Percentiles rank a stretch among this genome's conserved stretches.
These are phyloP conservation scores for Palythoa heliodiscus DNA, from an alignment of 92 coral and sea anemone genomes.

Conservation along the genomic window DNA sequence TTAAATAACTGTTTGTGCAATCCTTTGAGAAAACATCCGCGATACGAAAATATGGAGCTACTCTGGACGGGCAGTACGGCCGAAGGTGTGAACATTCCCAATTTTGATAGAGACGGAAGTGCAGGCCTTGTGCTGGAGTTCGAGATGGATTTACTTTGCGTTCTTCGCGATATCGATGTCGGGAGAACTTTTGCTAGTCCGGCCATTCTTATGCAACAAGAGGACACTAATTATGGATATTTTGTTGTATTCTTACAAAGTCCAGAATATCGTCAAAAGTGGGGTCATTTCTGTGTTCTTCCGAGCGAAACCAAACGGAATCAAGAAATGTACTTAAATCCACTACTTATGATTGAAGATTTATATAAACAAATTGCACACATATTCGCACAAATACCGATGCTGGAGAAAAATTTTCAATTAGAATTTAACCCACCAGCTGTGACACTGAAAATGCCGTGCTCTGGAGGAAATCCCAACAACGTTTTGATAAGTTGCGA, in stretches of 20 bases:
- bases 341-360: slow-evolving; percentile 50
- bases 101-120: slow-evolving; percentile 47
- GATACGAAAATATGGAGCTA: slow-evolving; percentile 42
- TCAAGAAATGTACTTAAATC: slow-evolving; percentile 51
- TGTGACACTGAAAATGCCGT: slow-evolving; percentile 32
- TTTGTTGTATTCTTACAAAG: slow-evolving; percentile 47
- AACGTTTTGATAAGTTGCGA: slow-evolving; percentile 41
- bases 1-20: slow-evolving; percentile 51
- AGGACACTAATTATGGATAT: slow-evolving; percentile 49
- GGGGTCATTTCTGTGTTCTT: slow-evolving; percentile 37
- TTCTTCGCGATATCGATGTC: slow-evolving; percentile 48
- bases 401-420: slow-evolving; percentile 24
- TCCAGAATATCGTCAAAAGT: slow-evolving; percentile 37
- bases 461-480: slow-evolving; percentile 6
- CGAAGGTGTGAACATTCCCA: slow-evolving; percentile 54
- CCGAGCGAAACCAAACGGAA: slow-evolving; percentile 51
- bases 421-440: slow-evolving; percentile 52
- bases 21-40: slow-evolving; percentile 49
- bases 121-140: slow-evolving; percentile 45
- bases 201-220: slow-evolving; percentile 47
- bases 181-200: slow-evolving; percentile 46
- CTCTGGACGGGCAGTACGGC: slow-evolving; percentile 60
- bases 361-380: slow-evolving; percentile 51
- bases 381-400: slow-evolving; percentile 54
- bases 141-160: slow-evolving; percentile 54